Percentiles rank a stretch among this genome's conserved stretches.
Conservation (phyloP, 2,888 invertebrate genomes). For the Shargacucullia verbasci region DNA sequence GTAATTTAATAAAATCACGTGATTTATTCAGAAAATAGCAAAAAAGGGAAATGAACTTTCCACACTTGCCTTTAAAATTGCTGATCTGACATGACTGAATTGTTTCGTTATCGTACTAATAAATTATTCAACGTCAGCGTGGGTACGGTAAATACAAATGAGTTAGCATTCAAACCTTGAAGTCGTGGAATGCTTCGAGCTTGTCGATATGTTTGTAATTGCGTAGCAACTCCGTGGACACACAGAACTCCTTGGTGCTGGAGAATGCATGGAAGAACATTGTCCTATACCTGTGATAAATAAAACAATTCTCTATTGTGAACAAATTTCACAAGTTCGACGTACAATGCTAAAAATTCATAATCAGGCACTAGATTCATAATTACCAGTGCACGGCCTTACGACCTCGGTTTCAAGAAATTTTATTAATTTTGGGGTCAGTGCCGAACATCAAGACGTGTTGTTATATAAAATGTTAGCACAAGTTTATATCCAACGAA, state of each 20-base stretch:
- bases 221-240: constrained; percentile 92
- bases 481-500: too few relatives aligned
- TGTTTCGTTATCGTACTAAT: constrained; percentile 32
- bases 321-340: constrained; percentile 31
- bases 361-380: constrained; percentile 42
- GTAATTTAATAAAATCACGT: too few relatives aligned
- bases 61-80: constrained; percentile 4
- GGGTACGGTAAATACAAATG: constrained; percentile 14
- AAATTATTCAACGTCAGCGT: constrained; percentile 43
- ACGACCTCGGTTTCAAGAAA: constrained; percentile 59
- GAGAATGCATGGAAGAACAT: constrained; percentile 95
- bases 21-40: too few relatives aligned
- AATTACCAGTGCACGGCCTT: constrained; percentile 34
- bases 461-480: too few relatives aligned
- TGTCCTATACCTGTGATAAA: constrained; percentile 88
- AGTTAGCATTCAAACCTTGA: constrained; percentile 87
- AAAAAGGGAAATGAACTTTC: constrained; percentile 23
- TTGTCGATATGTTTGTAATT: constrained; percentile 92
- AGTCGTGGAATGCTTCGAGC: constrained; percentile 91
- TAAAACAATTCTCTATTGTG: constrained; percentile 49
- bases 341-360: constrained; percentile 43
- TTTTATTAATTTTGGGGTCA: constrained; percentile 68
- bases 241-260: constrained; percentile 94
- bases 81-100: constrained; percentile 23
- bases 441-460: constrained; percentile 52